phyloP scores from a whole-genome alignment of 2,113 vertebrate species.

The Pachypanchax playfairii region DNA sequence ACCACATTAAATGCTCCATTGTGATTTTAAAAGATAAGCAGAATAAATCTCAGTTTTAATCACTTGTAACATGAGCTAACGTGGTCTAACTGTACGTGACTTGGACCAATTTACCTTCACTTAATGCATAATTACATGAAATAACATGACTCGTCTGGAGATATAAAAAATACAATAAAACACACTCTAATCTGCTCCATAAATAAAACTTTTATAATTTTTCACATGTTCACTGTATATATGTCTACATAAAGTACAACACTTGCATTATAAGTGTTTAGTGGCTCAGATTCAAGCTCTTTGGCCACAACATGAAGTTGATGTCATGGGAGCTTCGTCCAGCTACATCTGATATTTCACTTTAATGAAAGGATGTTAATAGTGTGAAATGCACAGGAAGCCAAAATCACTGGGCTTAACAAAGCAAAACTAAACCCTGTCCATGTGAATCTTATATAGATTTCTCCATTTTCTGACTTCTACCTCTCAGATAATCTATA shows the following conservation, averaged over 20 bases:
- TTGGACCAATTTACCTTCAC: too few species aligned
- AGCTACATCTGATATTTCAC: constrained; percentile 67
- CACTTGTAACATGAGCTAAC: too few species aligned
- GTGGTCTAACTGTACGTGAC: too few species aligned
- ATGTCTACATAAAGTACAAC: constrained; percentile 32
- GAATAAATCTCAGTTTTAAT: too few species aligned
- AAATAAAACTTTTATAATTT: background rate
- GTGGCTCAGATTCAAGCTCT: constrained; percentile 53
- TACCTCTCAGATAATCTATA: constrained; percentile 38
- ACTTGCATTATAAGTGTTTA: constrained; percentile 17
- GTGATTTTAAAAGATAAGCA: too few species aligned
- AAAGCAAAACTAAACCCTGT: constrained; percentile 2
- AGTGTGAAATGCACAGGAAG: constrained; percentile 21
- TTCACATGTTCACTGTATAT: background rate
- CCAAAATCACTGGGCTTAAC: constrained; percentile 25
- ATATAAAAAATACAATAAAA: too few species aligned
- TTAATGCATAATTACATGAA: too few species aligned
- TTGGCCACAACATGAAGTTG: constrained; percentile 57
- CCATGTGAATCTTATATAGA: constrained; percentile 5
- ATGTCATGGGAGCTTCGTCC: constrained; percentile 66
- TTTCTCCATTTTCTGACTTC: constrained; percentile 29
- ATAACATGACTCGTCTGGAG: constrained; percentile 32
- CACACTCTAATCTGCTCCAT: too few species aligned
- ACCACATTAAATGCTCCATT: background rate
- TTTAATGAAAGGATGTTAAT: constrained; percentile 66